Percentiles rank a stretch among this genome's conserved stretches.
These are phyloP conservation scores for sheep (Ovis aries) DNA, from an alignment of 2,113 vertebrate species.

Conservation along the genomic window ARS-UI_Ramb_v3.0 NC_056069.1:53314001-53314500, in stretches of 20 bases:
- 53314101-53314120: not conserved
- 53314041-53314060: not conserved
- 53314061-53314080: not conserved
- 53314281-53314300: not conserved
- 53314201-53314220: not conserved
- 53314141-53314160: not conserved
- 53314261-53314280: not conserved
- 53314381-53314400: not conserved
- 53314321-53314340: not conserved
- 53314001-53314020: not conserved
- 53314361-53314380: not conserved
- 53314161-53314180: not conserved
- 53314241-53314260: not conserved
- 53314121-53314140: not conserved
- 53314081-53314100: not conserved
- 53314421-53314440: not conserved
- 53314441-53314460: not conserved
- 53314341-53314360: not conserved
- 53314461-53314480: not conserved
- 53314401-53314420: not conserved
- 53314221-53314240: not conserved
- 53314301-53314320: not conserved
- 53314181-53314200: not conserved
- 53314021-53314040: not conserved
- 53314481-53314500: not conserved